Evolutionary conservation across 2,888 invertebrate genomes (phyloP).

Genomic region (Nomada ferruginata): DNA sequence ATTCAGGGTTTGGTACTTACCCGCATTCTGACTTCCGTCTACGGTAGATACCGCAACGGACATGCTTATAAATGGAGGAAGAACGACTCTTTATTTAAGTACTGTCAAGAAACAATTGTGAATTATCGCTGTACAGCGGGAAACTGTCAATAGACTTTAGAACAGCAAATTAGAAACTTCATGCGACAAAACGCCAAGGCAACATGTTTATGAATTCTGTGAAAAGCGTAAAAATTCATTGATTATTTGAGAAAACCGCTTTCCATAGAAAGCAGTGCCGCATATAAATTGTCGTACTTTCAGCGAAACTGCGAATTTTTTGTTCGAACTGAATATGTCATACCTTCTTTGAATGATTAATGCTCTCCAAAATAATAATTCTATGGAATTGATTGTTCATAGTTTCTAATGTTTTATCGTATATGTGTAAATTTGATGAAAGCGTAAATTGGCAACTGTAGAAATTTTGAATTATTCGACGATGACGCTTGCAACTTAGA

Average conservation of each 20-base stretch:
- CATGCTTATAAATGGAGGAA: conserved; percentile 36
- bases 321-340: not conserved
- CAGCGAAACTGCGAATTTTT: not conserved
- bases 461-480: conserved; percentile 4
- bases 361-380: not conserved
- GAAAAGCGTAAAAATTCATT: conserved; percentile 14
- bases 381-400: not conserved
- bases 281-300: conserved; percentile 1
- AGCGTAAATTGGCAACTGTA: not conserved
- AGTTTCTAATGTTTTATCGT: not conserved
- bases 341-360: not conserved
- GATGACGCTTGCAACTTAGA: not conserved
- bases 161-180: conserved; percentile 1
- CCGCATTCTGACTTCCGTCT: conserved; percentile 2
- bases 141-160: not conserved
- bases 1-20: conserved; percentile 1
- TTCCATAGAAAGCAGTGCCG: conserved; percentile 14
- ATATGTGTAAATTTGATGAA: not conserved
- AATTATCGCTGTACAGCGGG: conserved; percentile 18
- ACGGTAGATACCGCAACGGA: not conserved
- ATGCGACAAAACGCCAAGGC: conserved; percentile 4
- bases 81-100: conserved; percentile 13
- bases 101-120: not conserved
- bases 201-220: not conserved
- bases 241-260: conserved; percentile 16